These are phyloP conservation scores for Anguilla megastoma DNA, from an alignment of 2,797 vertebrate genomes.

Conservation along the genomic window DNA sequence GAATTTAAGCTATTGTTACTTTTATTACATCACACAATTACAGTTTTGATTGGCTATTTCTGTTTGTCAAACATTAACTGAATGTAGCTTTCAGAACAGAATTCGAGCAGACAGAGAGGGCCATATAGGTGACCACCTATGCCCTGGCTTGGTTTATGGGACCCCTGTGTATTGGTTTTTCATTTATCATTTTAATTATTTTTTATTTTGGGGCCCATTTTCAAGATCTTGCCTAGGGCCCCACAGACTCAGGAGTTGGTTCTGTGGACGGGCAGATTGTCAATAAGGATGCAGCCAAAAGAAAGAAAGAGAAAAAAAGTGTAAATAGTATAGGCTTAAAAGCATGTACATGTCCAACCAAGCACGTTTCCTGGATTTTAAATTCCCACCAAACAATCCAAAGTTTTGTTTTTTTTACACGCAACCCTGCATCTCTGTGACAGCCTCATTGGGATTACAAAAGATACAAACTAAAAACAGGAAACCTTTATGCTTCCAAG, in stretches of 20 bases:
- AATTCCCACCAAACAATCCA: background rate
- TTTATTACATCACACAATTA: background rate
- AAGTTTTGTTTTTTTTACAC: background rate
- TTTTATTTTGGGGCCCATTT: no score
- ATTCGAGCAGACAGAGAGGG: background rate
- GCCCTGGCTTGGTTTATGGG: no score
- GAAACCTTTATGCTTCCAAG: background rate
- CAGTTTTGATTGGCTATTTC: background rate
- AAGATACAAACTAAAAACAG: conserved; percentile 25
- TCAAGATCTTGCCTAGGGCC: no score
- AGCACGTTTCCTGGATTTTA: background rate
- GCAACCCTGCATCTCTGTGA: background rate
- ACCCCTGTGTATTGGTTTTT: no score
- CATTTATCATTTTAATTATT: no score
- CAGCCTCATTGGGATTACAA: background rate
- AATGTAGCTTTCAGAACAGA: background rate
- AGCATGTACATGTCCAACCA: background rate
- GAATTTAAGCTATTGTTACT: background rate
- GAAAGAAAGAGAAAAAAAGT: background rate
- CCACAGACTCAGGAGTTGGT: no score
- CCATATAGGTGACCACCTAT: no score
- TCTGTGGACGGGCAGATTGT: background rate
- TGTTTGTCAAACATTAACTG: background rate
- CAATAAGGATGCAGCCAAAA: background rate
- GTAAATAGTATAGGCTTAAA: background rate